phyloP scores from a whole-genome alignment of 1,140 invertebrate genomes.

The Tenebrio molitor region DNA sequence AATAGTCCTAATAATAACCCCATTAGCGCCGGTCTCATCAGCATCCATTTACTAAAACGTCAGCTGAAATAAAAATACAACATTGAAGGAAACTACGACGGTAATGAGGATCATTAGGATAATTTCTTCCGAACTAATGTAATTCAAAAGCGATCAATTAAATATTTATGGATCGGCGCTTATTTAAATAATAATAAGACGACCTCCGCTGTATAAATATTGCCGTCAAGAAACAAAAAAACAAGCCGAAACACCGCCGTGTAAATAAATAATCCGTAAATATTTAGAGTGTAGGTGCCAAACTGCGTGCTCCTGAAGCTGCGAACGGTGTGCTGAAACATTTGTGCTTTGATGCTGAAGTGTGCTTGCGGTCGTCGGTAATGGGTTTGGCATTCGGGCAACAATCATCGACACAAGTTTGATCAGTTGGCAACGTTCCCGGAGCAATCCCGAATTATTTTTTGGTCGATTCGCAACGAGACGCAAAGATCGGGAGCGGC shows the following conservation, averaged over 20 bases:
- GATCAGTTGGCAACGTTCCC: conserved; percentile 8
- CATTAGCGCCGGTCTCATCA: conserved; percentile 12
- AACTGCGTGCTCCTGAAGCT: neutral
- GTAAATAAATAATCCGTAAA: conserved; percentile 18
- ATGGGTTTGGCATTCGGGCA: neutral
- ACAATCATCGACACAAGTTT: neutral
- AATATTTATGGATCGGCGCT: neutral
- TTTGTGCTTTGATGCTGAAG: neutral
- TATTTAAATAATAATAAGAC: conserved; percentile 23
- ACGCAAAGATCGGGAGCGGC: no score
- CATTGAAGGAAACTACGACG: neutral
- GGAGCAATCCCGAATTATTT: neutral
- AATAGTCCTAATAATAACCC: conserved; percentile 12
- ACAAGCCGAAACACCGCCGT: neutral
- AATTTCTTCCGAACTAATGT: neutral
- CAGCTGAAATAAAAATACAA: conserved; percentile 4
- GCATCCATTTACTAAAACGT: conserved; percentile 3
- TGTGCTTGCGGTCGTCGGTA: no score
- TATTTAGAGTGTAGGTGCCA: conserved; percentile 5
- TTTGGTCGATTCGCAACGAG: neutral
- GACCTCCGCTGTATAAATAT: neutral
- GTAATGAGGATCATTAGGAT: conserved; percentile 9
- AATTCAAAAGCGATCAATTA: conserved; percentile 14
- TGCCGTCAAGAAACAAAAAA: neutral
- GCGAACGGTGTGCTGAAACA: neutral